Conservation (phyloP, 2,888 invertebrate genomes). For the Temnothorax ravouxi region DNA sequence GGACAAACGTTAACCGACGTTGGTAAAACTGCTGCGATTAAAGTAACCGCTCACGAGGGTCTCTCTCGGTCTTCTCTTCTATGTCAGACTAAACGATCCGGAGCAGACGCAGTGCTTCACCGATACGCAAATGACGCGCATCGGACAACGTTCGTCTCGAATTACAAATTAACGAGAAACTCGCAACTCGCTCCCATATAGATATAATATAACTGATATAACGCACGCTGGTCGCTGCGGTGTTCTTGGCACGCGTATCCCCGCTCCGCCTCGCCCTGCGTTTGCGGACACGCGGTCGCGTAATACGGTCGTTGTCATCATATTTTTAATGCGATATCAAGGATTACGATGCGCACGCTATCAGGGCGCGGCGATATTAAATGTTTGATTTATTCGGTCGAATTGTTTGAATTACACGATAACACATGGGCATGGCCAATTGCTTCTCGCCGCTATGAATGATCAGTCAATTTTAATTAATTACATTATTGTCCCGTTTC, state of each 20-base stretch:
- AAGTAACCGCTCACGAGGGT: constrained; percentile 8
- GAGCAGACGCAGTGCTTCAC: constrained; percentile 7
- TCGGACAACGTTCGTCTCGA: constrained; percentile 2
- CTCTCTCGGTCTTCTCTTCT: not conserved
- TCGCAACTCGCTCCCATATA: not conserved
- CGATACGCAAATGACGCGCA: constrained; percentile 37
- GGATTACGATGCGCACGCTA: not conserved
- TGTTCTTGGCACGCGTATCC: too few species aligned
- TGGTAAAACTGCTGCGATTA: not conserved
- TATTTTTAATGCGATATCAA: constrained; percentile 39
- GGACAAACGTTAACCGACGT: constrained; percentile 4
- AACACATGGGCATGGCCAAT: constrained; percentile 19
- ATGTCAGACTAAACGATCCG: not conserved
- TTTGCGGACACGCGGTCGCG: not conserved
- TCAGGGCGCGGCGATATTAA: constrained; percentile 34
- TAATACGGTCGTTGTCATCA: not conserved
- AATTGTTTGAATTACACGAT: constrained; percentile 47
- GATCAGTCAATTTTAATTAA: constrained; percentile 41
- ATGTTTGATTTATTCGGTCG: constrained; percentile 39
- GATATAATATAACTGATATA: not conserved
- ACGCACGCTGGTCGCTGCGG: not conserved
- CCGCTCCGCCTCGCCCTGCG: too few species aligned
- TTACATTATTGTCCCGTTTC: constrained; percentile 33
- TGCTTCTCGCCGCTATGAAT: constrained; percentile 15
- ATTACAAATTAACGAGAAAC: constrained; percentile 38